Evolutionary conservation across 1,140 invertebrate genomes (phyloP), one percentile per base, ranked within the genome.

Genomic region (Trachymyrmex cornetzi): DNA sequence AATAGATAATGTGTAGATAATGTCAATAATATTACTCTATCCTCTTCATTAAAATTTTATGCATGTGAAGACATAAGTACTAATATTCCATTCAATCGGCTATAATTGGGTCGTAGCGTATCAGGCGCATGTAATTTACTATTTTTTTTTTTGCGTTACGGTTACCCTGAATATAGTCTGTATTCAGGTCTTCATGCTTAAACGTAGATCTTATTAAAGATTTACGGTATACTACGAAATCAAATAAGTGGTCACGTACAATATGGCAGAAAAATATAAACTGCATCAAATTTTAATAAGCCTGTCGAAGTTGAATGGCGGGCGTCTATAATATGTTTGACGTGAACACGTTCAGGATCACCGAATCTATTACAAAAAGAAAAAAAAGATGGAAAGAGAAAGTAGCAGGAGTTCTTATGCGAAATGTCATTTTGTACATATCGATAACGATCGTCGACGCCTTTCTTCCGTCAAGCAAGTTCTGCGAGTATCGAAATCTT

Each of bases 331-430:
- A 38, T 1, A 6, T 19, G 55, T 24, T 61, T 24, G 24, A 77
- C 22, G 19, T 16, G 27, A 30, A 50, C 24, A 44, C 24, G 24
- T 77, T 77, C 38, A 57, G 16, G 22, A 59, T 79, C 75, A 6
- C 44, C 44, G 27, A 79, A 66, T 79, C 57, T 44, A 77, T 64
- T 30, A 4, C 7, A 44, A 44, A n/a, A 55, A 7, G 16, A 57
- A 34, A 72, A 16, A 72, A 79, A 66, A 79, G 22, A 66, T 53
- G 61, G 59, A 79, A 79, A 66, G 77, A 66, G 61, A 79, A 79
- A 79, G 77, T 24, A 79, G 61, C 12, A 5, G 24, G 24, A 66
- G 24, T 79, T 66, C 77, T 79, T 66, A 50, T 5, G 44, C 27
- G 77, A 79, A 79, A 79, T 66, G 61, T 53, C 44, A 77, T 64